Evolutionary conservation across 92 coral and sea anemone species (phyloP), one percentile per base, ranked within the genome.

Genomic region (Siderastrea radians): DNA sequence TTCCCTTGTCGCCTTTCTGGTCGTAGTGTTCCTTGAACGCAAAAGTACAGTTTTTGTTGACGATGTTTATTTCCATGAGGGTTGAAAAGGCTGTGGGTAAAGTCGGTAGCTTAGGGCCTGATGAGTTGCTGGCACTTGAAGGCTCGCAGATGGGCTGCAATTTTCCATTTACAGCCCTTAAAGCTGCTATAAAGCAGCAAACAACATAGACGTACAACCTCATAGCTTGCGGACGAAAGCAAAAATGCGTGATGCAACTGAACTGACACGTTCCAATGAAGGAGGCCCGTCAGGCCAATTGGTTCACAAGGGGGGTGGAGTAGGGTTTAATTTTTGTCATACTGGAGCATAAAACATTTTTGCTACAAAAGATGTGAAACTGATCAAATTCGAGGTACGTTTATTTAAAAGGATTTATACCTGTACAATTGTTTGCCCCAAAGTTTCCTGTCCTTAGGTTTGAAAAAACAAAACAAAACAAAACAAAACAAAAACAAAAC

Each of bases 61-160:
- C 83, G 75, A 90, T 87, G 80, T 78, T 95, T 17, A 89, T 94
- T 83, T 85, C 93, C 9, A 93, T 57, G 1, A 72, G 44, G 0
- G 94, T 88, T 53, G 87, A 77, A 84, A 95, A 95, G 2, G 96
- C 90, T 8, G 74, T 38, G 6, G 98, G 98, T 5, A 95, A 68
- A 7, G 51, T 11, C 0, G 98, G 98, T n/a, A 95, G 49, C 59
- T 95, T 93, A 13, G 94, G 96, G 4, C 85, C 86, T 16, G 49
- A 63, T 62, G 82, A 83, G 4, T 52, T 66, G 49, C 82, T 73
- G 15, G 79, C 15, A 46, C 51, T 77, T 67, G 75, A 79, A 5
- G 72, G 80, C n/a, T 68, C 48, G 63, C 98, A 93, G 55, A 95
- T 72, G 52, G 96, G 94, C 6, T 45, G 26, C 46, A 75, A 72